A percentile compares a stretch with the other conserved stretches of the same genome.
These are phyloP conservation scores for Belgica antarctica DNA, from an alignment of 2,888 invertebrate genomes.

Conservation along the genomic window DNA sequence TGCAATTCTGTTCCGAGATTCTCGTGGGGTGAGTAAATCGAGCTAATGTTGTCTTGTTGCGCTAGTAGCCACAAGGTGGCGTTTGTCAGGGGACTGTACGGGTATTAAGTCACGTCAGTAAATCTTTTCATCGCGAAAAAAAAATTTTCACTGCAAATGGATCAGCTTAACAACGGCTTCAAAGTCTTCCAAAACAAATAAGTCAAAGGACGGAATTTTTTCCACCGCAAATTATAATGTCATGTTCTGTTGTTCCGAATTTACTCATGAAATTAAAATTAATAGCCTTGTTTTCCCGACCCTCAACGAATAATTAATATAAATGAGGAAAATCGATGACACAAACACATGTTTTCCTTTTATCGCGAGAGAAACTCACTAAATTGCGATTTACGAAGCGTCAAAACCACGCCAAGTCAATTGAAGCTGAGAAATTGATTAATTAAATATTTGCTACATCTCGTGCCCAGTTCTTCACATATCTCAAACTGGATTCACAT, in stretches of 20 bases:
- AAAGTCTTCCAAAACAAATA: too few species aligned
- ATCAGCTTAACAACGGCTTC: neutral
- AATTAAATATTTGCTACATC: neutral
- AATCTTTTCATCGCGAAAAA: neutral
- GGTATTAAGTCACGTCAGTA: too few species aligned
- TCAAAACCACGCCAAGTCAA: too few species aligned
- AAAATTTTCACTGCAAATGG: neutral
- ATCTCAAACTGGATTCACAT: neutral
- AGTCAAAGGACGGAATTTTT: too few species aligned
- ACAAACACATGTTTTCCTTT: neutral
- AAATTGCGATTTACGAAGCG: neutral
- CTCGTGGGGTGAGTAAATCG: constrained; percentile 91
- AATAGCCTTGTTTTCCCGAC: too few species aligned
- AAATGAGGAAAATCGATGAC: neutral
- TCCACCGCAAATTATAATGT: too few species aligned
- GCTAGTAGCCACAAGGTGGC: neutral
- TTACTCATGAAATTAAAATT: neutral
- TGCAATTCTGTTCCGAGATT: constrained; percentile 85
- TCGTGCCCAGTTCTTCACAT: neutral
- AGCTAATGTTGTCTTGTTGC: too few species aligned
- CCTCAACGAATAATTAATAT: neutral
- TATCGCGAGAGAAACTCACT: neutral
- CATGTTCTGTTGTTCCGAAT: too few species aligned
- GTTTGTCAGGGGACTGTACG: neutral
- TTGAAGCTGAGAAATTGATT: neutral